phyloP scores from a whole-genome alignment of 1,140 invertebrate species.

The Apocrypta bakeri region DNA sequence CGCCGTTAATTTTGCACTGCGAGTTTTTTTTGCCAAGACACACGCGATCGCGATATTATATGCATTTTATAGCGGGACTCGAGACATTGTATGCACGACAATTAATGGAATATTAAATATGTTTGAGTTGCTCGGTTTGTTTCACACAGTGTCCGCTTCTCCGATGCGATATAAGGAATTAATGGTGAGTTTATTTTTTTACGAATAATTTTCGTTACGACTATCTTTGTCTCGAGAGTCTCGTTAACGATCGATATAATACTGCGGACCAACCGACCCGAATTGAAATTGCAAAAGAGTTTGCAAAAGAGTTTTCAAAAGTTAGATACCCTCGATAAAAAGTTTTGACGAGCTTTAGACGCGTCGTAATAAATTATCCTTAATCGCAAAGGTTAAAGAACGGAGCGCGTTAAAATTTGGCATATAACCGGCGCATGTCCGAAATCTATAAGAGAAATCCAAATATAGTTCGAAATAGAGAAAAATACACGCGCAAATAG shows the following conservation, averaged over 20 bases:
- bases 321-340: neutral
- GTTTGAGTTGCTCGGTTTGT: slow-evolving; percentile 5
- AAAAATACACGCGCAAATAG: neutral
- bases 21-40: neutral
- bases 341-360: neutral
- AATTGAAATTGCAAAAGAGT: slow-evolving; percentile 8
- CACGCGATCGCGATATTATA: neutral
- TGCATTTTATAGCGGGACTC: neutral
- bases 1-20: neutral
- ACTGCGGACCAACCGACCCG: too few species aligned
- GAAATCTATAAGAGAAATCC: too few species aligned
- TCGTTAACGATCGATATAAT: too few species aligned
- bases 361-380: neutral
- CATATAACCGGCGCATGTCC: slow-evolving; percentile 50
- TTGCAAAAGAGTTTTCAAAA: neutral
- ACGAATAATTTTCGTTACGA: too few species aligned
- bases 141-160: too few species aligned
- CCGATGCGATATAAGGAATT: too few species aligned
- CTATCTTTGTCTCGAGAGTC: neutral
- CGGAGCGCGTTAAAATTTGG: slow-evolving; percentile 65
- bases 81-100: neutral
- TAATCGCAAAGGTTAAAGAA: slow-evolving; percentile 60
- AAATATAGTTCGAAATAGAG: neutral
- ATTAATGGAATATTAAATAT: slow-evolving; percentile 42
- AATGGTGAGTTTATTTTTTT: too few species aligned